Conservation (phyloP, 2,113 vertebrate species). For the Pseudorectes ferrugineus region DNA sequence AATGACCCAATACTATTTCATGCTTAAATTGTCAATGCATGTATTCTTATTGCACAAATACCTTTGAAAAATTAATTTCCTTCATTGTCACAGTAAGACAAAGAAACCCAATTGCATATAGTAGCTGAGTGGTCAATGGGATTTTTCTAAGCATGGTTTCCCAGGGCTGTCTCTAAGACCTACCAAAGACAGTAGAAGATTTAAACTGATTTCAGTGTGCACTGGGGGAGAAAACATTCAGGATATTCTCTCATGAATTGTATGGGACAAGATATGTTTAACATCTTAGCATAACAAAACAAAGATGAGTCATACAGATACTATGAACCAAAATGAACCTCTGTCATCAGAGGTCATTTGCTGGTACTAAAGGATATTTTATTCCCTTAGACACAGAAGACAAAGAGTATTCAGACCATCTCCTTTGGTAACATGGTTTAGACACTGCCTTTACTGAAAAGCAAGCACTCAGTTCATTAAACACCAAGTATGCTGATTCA, state of each 20-base stretch:
- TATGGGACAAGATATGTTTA: not conserved
- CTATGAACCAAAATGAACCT: not conserved
- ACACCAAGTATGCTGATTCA: not conserved
- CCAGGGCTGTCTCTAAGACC: not conserved
- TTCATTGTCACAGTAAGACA: not conserved
- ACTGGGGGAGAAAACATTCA: not conserved
- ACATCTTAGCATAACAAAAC: not conserved
- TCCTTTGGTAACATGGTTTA: not conserved
- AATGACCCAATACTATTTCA: not conserved
- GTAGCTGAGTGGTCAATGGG: rapidly evolving
- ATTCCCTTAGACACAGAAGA: not conserved
- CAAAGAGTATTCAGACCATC: not conserved
- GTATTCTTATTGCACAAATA: not conserved
- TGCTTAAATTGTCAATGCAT: not conserved
- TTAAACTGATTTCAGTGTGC: not conserved
- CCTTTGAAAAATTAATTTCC: not conserved
- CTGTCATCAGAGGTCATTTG: not conserved
- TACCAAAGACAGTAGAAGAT: not conserved
- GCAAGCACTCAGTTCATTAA: not conserved
- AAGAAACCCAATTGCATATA: not conserved
- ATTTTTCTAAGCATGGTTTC: not conserved
- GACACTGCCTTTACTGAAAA: not conserved
- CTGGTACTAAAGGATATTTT: not conserved
- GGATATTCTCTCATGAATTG: not conserved
- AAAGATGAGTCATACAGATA: not conserved